Percentiles rank a stretch among this genome's conserved stretches.
phyloP scores from a whole-genome alignment of 2,113 vertebrate genomes.

The Peromyscus polionotus region DNA sequence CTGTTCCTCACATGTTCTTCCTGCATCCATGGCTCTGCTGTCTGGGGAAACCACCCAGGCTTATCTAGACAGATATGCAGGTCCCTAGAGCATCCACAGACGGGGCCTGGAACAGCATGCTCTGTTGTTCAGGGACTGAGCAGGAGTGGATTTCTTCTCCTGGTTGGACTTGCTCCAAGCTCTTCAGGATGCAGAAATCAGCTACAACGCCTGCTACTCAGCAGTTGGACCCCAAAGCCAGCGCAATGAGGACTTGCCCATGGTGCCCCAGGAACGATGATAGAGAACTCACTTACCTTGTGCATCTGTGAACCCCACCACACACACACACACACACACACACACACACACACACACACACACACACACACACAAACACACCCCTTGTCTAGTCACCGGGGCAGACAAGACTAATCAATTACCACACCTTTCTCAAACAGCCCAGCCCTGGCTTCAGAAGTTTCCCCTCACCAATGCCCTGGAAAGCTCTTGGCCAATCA shows the following conservation, averaged over 20 bases:
- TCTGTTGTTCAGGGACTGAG: background rate
- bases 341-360: too few relatives aligned
- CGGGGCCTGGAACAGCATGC: slow-evolving; percentile 14
- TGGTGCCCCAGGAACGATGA: background rate
- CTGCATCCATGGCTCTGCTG: slow-evolving; percentile 69
- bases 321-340: too few relatives aligned
- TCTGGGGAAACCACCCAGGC: slow-evolving; percentile 79
- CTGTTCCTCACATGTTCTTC: slow-evolving; percentile 55
- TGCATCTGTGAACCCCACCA: background rate
- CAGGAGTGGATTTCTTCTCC: background rate
- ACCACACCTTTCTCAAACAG: background rate
- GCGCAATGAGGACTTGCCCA: background rate
- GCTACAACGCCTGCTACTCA: background rate
- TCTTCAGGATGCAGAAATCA: background rate
- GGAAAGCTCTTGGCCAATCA: background rate
- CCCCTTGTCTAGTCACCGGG: fast-evolving
- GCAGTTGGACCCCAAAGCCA: background rate
- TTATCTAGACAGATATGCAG: slow-evolving; percentile 42
- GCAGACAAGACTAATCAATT: background rate
- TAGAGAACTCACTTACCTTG: background rate
- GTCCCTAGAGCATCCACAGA: slow-evolving; percentile 79
- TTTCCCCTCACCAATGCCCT: background rate
- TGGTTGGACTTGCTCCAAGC: background rate
- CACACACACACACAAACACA: too few relatives aligned
- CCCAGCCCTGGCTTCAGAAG: background rate